phyloP scores from a whole-genome alignment of 2,888 invertebrate species.

The Ennomos quercinarius region DNA sequence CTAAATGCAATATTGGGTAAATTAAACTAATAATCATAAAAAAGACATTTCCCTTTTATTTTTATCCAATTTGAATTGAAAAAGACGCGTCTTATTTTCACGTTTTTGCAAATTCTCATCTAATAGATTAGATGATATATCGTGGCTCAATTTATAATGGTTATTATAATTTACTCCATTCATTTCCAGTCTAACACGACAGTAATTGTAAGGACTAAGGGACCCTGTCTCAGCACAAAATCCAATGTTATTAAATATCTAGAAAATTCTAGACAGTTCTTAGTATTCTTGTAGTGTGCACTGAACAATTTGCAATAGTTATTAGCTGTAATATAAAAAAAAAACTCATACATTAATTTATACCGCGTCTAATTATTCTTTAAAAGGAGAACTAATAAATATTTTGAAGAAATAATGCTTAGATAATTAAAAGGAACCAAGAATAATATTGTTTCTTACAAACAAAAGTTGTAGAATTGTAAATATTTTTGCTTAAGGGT shows the following conservation, averaged over 20 bases:
- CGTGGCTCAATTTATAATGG: neutral
- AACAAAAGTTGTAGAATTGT: conserved; percentile 61
- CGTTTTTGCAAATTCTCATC: no score
- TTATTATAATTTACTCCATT: neutral
- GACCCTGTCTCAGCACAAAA: conserved; percentile 75
- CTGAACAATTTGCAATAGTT: conserved; percentile 35
- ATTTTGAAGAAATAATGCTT: neutral
- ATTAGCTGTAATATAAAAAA: conserved; percentile 32
- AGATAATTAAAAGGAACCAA: neutral
- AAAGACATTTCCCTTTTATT: no score
- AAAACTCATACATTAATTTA: conserved; percentile 15
- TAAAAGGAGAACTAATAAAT: neutral
- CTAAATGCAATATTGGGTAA: no score
- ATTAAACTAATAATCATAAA: no score
- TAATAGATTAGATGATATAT: no score
- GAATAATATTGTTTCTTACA: neutral
- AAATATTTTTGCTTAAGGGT: conserved; percentile 49
- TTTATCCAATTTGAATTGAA: no score
- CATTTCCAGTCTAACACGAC: conserved; percentile 21
- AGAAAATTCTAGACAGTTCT: conserved; percentile 42
- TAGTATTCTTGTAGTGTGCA: conserved; percentile 42
- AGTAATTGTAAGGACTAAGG: conserved; percentile 53
- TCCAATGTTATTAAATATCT: conserved; percentile 45
- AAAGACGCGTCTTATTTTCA: no score
- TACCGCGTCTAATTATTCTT: neutral